Base-by-base conservation (phyloP, 2,113 vertebrate species). In the Dromaius novaehollandiae region DNA sequence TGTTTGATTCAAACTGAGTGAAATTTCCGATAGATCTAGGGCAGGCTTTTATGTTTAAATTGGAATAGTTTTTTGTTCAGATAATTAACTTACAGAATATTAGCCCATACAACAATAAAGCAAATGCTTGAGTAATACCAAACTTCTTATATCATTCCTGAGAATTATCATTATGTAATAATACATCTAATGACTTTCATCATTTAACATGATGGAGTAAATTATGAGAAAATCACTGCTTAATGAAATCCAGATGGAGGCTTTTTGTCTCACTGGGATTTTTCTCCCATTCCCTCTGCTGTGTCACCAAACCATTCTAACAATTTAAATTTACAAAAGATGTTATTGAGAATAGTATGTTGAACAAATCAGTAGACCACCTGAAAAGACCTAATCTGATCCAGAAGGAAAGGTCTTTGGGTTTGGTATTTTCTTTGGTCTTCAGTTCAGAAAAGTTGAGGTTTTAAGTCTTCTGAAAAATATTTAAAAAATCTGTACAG, bases 161-260 rank as follows among this genome's bases (percentile, higher is more conserved):
- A 82, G 56, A 88, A 38, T 79, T 85, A 36, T 65, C 21, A 73
- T 93, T 82, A 42, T 56, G 14, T 50, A 80, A 77, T 93, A 95
- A 74, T 77, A 21, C 4, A 36, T 60, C 13, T 80, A 91, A 86
- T 80, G 26, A 42, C 15, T 93, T 68, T 61, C 22, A 76, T 91
- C 4, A 75, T 84, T 91, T 91, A 85, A 89, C 94, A 89, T 86
- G 15, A 66, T 73, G 68, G 70, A 60, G 11, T 61, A 77, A 91
- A 91, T 88, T 40, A 74, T 82, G 61, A 61, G 40, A 93, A 96
- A 91, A 94, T 93, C 13, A 82, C 66, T 88, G 25, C 40, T 63
- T 94, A 94, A 91, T 90, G 71, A 88, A 97, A 91, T 92, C 64
- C 86, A 90, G 76, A 81, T 88, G 86, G 76, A 95, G 91, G 21